Conservation (phyloP, 1,140 invertebrate species). For the Asobara japonica region DNA sequence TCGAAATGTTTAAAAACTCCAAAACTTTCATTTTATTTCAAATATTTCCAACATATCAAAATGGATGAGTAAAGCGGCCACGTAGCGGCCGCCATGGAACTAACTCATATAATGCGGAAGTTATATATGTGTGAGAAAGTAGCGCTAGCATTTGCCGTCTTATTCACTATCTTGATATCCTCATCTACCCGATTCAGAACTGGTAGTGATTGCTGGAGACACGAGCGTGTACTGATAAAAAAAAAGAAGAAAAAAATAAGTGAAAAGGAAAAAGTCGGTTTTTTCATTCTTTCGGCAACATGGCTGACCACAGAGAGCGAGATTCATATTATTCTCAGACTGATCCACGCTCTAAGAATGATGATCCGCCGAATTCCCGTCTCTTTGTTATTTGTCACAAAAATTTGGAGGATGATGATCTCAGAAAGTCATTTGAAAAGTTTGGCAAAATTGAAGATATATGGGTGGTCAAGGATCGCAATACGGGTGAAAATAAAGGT, state of each 20-base stretch:
- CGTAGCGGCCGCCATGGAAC: too few species aligned
- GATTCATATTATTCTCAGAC: constrained; percentile 59
- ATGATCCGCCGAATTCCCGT: constrained; percentile 84
- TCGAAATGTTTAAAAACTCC: too few species aligned
- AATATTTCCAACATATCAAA: too few species aligned
- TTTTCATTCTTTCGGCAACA: constrained; percentile 53
- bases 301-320: constrained; percentile 63
- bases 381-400: constrained; percentile 90
- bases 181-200: not conserved
- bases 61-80: too few species aligned
- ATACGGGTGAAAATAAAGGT: constrained; percentile 89
- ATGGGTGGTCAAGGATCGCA: constrained; percentile 87
- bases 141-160: not conserved
- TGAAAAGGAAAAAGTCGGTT: not conserved
- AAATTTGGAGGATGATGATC: constrained; percentile 81
- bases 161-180: not conserved
- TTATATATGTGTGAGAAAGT: too few species aligned
- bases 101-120: too few species aligned
- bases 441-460: constrained; percentile 90
- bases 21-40: too few species aligned
- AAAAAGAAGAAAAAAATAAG: not conserved
- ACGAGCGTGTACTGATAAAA: not conserved
- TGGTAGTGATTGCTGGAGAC: not conserved
- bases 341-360: constrained; percentile 67
- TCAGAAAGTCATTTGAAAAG: constrained; percentile 79